Percentiles rank a stretch among this genome's conserved stretches.
These are phyloP conservation scores for Lethrus apterus DNA, from an alignment of 1,140 invertebrate genomes.

Conservation along the genomic window DNA sequence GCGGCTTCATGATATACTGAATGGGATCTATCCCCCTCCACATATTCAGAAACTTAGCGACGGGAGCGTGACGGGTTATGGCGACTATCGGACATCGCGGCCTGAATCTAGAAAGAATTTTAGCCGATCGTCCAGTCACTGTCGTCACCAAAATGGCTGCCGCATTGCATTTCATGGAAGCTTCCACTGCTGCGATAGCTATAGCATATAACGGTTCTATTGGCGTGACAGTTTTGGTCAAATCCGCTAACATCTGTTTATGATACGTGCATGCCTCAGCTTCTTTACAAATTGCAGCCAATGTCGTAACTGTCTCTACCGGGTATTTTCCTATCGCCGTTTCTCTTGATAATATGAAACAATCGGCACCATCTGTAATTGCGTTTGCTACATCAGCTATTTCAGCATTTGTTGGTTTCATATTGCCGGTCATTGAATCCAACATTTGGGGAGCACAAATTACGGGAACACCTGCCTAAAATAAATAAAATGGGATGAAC, in stretches of 20 bases:
- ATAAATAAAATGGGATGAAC: too few species aligned
- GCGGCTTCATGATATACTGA: constrained; percentile 26
- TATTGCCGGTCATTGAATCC: constrained; percentile 35
- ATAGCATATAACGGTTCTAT: constrained; percentile 53
- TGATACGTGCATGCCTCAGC: constrained; percentile 80
- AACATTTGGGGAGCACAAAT: constrained; percentile 32
- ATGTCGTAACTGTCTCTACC: constrained; percentile 54
- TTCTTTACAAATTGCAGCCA: constrained; percentile 67
- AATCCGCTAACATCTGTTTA: constrained; percentile 63
- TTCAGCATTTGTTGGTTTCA: constrained; percentile 58
- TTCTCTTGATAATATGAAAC: constrained; percentile 68
- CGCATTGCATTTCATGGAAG: constrained; percentile 70
- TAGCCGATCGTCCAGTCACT: constrained; percentile 70
- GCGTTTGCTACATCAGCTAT: constrained; percentile 65
- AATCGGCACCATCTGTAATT: constrained; percentile 66
- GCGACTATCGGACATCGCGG: constrained; percentile 80
- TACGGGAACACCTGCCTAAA: constrained; percentile 24
- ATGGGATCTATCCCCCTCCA: constrained; percentile 56
- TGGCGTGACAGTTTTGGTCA: constrained; percentile 42
- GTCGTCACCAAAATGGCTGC: constrained; percentile 80
- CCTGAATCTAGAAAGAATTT: constrained; percentile 69
- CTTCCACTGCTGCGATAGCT: constrained; percentile 75
- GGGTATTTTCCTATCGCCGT: constrained; percentile 65
- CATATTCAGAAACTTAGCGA: constrained; percentile 67
- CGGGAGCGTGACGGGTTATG: constrained; percentile 63